phyloP scores from a whole-genome alignment of 2,113 vertebrate genomes.

The Gallinago media region DNA sequence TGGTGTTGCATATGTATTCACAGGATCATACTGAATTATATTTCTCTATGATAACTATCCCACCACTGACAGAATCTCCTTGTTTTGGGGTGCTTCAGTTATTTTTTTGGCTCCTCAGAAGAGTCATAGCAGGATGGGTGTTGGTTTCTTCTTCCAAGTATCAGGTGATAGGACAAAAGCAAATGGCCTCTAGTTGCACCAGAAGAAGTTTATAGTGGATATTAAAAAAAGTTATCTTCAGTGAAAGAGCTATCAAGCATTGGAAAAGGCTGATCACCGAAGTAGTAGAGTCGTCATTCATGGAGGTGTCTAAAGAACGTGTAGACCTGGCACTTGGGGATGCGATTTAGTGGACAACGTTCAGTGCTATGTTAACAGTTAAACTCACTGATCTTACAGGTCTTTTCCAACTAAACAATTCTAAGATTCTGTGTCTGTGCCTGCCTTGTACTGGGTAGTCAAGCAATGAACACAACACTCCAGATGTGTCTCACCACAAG shows the following conservation, averaged over 20 bases:
- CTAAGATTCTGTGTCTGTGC: not conserved
- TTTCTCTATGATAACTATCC: not conserved
- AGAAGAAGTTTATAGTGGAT: not conserved
- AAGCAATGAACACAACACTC: not conserved
- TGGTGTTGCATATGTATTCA: not conserved
- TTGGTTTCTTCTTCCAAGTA: not conserved
- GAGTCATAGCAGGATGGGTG: not conserved
- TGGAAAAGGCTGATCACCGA: not conserved
- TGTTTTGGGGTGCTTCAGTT: not conserved
- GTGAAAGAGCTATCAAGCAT: not conserved
- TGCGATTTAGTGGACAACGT: not conserved
- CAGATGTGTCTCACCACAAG: not conserved
- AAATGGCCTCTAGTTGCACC: not conserved
- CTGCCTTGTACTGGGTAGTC: not conserved
- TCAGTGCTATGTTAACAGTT: not conserved
- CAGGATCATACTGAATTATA: not conserved
- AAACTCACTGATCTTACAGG: not conserved
- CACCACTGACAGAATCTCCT: not conserved
- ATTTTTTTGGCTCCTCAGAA: too few relatives aligned
- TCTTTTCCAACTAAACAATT: not conserved
- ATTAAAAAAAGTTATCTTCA: not conserved
- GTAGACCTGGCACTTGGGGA: not conserved
- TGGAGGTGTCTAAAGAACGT: not conserved
- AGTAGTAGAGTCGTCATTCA: not conserved
- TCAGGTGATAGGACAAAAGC: not conserved